A percentile compares a stretch with the other conserved stretches of the same genome.
Evolutionary conservation across 2,113 vertebrate genomes (phyloP).

Genomic region (Perccottus glenii): DNA sequence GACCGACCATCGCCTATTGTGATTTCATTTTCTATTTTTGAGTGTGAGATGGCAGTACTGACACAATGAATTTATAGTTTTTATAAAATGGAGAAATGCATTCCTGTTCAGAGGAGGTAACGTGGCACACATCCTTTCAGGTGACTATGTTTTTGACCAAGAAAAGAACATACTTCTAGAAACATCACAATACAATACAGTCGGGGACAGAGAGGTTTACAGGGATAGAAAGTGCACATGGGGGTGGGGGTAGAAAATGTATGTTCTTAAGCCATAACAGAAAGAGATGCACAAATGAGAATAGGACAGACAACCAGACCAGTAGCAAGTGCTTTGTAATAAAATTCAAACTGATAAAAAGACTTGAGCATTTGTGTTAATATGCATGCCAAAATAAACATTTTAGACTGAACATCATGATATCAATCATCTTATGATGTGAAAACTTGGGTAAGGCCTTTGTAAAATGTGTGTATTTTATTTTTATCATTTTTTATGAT

Average conservation of each 20-base stretch:
- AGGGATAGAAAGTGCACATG: conserved; percentile 26
- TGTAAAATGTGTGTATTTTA: conserved; percentile 84
- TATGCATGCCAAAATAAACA: conserved; percentile 77
- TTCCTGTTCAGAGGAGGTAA: conserved; percentile 44
- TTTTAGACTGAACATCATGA: conserved; percentile 75
- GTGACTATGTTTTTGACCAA: conserved; percentile 38
- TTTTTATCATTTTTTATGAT: conserved; percentile 84
- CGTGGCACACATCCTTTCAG: conserved; percentile 35
- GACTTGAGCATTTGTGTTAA: conserved; percentile 76
- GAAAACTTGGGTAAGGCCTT: conserved; percentile 77
- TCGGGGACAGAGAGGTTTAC: conserved; percentile 16
- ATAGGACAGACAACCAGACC: conserved; percentile 66
- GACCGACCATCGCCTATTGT: conserved; percentile 70
- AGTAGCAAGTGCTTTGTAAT: conserved; percentile 69
- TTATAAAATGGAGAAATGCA: conserved; percentile 42
- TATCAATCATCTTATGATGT: conserved; percentile 71
- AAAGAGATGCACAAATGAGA: conserved; percentile 70
- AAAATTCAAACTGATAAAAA: conserved; percentile 60
- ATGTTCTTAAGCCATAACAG: conserved; percentile 81
- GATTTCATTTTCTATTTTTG: conserved; percentile 66
- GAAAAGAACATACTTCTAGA: conserved; percentile 47
- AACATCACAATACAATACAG: conserved; percentile 33
- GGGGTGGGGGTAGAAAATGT: conserved; percentile 38
- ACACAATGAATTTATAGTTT: conserved; percentile 60
- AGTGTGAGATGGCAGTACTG: conserved; percentile 68